These are phyloP conservation scores for Doryteuthis pealeii DNA, from an alignment of 1,140 invertebrate species.

Conservation along the genomic window DNA sequence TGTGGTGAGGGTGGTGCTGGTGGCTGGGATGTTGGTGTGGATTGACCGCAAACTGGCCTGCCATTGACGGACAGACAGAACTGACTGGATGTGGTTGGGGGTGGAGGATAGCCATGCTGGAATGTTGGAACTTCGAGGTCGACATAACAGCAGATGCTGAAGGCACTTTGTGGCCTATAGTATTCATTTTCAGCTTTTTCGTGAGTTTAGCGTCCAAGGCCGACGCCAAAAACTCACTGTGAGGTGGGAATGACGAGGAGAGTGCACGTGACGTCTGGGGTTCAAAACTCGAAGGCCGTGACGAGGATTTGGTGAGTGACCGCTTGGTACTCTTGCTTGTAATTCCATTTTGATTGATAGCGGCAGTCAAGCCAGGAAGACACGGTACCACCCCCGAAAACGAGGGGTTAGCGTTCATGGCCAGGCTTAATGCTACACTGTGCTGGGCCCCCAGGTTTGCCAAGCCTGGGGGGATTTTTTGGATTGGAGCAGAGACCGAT, in stretches of 20 bases:
- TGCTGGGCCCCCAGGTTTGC: no score
- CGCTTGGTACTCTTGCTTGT: neutral
- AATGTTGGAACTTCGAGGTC: neutral
- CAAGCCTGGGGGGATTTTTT: no score
- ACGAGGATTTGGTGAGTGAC: neutral
- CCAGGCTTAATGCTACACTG: no score
- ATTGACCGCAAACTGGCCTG: neutral
- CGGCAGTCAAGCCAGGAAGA: no score
- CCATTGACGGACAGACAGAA: neutral
- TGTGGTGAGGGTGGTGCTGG: neutral
- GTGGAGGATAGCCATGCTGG: neutral
- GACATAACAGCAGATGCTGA: neutral
- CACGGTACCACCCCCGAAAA: no score
- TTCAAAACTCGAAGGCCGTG: neutral
- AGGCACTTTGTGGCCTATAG: conserved; percentile 1
- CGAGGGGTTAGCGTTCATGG: no score
- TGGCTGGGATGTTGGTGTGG: neutral
- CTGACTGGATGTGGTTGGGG: neutral
- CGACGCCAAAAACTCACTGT: no score
- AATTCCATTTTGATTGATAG: neutral
- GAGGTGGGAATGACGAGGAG: no score
- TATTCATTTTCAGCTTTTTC: neutral
- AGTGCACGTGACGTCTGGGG: no score
- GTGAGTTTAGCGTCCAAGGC: neutral
- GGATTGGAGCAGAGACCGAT: no score